These are phyloP conservation scores for Heliothis peltigera DNA, from an alignment of 2,888 invertebrate genomes.

Conservation along the genomic window DNA sequence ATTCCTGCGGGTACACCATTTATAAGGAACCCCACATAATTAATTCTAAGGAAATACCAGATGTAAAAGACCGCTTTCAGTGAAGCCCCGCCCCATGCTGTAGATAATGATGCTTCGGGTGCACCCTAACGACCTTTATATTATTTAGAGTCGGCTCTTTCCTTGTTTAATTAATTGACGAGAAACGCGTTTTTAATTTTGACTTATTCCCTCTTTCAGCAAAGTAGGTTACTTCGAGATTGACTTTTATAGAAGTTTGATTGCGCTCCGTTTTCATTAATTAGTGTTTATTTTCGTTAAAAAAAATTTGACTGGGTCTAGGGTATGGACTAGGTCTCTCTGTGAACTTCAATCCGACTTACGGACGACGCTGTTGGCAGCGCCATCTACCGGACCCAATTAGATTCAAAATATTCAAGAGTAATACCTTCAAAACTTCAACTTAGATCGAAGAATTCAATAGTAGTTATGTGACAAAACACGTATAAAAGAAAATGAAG, in stretches of 20 bases:
- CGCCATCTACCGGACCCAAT: no score
- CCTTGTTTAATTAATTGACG: constrained; percentile 86
- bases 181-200: constrained; percentile 81
- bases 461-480: no score
- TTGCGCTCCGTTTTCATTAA: constrained; percentile 22
- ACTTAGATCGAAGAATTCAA: no score
- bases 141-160: constrained; percentile 86
- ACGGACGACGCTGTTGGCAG: no score
- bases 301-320: no score
- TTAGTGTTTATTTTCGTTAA: constrained; percentile 5
- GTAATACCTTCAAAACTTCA: no score
- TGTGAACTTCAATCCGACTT: no score
- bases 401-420: no score
- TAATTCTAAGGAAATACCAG: neutral
- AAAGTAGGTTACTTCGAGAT: constrained; percentile 54
- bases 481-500: no score
- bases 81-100: constrained; percentile 64
- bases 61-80: constrained; percentile 55
- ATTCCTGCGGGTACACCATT: constrained; percentile 54
- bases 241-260: constrained; percentile 35
- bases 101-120: constrained; percentile 85
- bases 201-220: constrained; percentile 65
- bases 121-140: constrained; percentile 87
- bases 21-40: neutral
- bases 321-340: no score